Evolutionary conservation across 1,140 invertebrate species (phyloP).

Genomic region (Saccostrea echinata): DNA sequence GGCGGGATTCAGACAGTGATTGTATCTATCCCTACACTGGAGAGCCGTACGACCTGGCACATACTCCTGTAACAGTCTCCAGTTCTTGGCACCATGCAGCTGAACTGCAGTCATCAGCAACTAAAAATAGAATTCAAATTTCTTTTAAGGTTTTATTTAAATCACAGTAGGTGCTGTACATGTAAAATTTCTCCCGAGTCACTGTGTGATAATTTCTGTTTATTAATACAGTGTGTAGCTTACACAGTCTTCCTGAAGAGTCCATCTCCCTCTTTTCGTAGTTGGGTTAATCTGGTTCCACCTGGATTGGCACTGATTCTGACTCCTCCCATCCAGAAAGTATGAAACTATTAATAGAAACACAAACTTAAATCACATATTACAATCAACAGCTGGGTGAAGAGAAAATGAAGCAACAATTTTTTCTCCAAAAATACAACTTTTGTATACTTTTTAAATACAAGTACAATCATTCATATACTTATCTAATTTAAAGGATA

Average conservation of each 20-base stretch:
- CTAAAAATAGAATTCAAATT: constrained; percentile 59
- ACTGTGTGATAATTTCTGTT: neutral
- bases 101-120: constrained; percentile 67
- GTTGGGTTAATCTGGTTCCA: constrained; percentile 69
- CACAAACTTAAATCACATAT: neutral
- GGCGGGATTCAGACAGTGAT: constrained; percentile 57
- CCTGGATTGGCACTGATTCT: constrained; percentile 67
- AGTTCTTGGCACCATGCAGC: constrained; percentile 68
- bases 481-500: too few species aligned
- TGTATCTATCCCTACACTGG: constrained; percentile 77
- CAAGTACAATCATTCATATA: too few species aligned
- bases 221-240: constrained; percentile 18
- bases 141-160: too few species aligned
- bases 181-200: neutral
- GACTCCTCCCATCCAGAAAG: constrained; percentile 75
- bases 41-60: constrained; percentile 67
- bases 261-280: constrained; percentile 73
- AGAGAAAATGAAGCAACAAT: neutral
- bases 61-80: constrained; percentile 66
- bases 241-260: constrained; percentile 75
- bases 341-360: constrained; percentile 70
- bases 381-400: neutral
- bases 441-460: too few species aligned
- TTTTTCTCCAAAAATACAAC: neutral
- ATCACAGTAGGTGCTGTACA: too few species aligned